These are phyloP conservation scores for Drosophila villosipedis DNA, from an alignment of 2,888 invertebrate genomes.

Conservation along the genomic window DNA sequence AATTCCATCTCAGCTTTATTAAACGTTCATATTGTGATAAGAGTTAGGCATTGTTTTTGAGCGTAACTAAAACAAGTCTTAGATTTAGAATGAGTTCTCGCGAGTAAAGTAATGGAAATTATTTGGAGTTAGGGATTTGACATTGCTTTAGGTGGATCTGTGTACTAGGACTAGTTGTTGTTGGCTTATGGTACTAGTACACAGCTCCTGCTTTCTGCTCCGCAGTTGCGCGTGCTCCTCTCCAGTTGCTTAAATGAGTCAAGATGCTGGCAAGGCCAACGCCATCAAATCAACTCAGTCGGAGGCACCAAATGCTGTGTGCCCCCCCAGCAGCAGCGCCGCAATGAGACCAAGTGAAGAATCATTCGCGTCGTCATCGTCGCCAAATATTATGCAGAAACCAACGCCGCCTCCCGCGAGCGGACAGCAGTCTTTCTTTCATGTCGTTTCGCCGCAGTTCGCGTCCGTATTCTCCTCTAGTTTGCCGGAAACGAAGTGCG, in stretches of 20 bases:
- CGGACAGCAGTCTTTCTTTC: constrained; percentile 73
- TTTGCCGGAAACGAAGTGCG: constrained; percentile 74
- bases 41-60: neutral
- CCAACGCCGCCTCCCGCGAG: constrained; percentile 59
- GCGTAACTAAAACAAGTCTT: neutral
- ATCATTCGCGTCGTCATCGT: constrained; percentile 24
- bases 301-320: constrained; percentile 34
- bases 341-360: constrained; percentile 53
- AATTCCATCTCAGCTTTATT: constrained; percentile 3
- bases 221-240: constrained; percentile 39
- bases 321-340: constrained; percentile 17
- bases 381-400: constrained; percentile 57
- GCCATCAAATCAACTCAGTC: constrained; percentile 28
- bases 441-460: constrained; percentile 80
- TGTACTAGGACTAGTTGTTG: neutral
- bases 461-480: constrained; percentile 76
- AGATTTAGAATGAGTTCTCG: neutral
- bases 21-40: neutral
- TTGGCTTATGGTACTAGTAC: constrained; percentile 3
- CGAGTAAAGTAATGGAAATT: neutral
- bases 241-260: constrained; percentile 78
- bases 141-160: constrained; percentile 1
- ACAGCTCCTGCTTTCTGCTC: neutral
- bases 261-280: constrained; percentile 77
- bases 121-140: neutral